Evolutionary conservation across 2,113 vertebrate species (phyloP), one percentile per base, ranked within the genome.

Genomic region (Upupa epops): DNA sequence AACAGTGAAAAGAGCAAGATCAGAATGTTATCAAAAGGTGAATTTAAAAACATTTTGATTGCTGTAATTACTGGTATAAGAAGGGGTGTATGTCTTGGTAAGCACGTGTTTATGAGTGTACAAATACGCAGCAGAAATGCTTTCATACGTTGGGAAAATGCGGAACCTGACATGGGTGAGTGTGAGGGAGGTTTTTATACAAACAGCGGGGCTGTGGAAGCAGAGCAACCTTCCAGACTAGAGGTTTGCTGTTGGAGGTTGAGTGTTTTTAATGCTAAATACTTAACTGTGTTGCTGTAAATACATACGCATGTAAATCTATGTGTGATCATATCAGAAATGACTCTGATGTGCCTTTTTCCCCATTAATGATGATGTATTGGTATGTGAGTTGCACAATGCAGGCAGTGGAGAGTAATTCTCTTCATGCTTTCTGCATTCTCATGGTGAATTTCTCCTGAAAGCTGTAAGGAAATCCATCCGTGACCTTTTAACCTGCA

Each of bases 21-120:
- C 94, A 96, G 97, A 95, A 97, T 97, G 96, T 96, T 98, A 94
- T 98, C 98, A 92, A 99, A 99, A 99, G 99, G 98, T 99, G 96
- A 98, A 96, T 74, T 91, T 88, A 60, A 93, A 92, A 93, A 55
- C 75, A 37, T 88, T 96, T 90, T n/a, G 85, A n/a, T 78, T 78
- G 34, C n/a, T 77, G 4, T 73, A 55, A 21, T 64, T 82, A 28
- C 16, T 58, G 15, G 37, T 81, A 17, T 18, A 58, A 52, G 70
- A 92, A 65, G 4, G 8, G 54, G 37, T 18, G 16, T 86, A 9
- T 60, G 14, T 54, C 76, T 75, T 73, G 56, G 20, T 20, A 61
- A 75, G 32, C 26, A 25, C 77, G 3, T 36, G 5, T 86, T 76
- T 74, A 16, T 85, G 80, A 71, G 24, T 42, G 3, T 64, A 18